Percentiles rank a stretch among this genome's conserved stretches.
Evolutionary conservation across 1,140 invertebrate genomes (phyloP).

Genomic region (Drosophila baimaii): DNA sequence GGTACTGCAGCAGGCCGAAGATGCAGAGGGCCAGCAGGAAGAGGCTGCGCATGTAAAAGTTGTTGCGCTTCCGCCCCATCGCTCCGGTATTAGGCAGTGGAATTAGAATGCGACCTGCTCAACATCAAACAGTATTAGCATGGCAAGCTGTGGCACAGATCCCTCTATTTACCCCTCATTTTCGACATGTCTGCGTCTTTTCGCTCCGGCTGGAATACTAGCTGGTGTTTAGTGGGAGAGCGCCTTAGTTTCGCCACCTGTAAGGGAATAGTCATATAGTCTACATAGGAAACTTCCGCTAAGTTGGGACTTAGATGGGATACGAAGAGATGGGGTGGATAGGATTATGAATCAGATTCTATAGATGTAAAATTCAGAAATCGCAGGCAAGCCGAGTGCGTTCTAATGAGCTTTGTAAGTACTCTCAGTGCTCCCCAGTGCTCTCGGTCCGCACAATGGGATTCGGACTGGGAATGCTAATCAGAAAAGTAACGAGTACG

Average conservation of each 20-base stretch:
- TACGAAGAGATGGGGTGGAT: no score
- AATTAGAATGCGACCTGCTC: slow-evolving; percentile 75
- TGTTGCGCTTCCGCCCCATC: slow-evolving; percentile 79
- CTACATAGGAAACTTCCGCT: no score
- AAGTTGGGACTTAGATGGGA: no score
- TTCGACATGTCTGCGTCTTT: slow-evolving; percentile 56
- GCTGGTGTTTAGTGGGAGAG: slow-evolving; percentile 33
- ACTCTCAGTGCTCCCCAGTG: not conserved
- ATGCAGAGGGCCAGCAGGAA: slow-evolving; percentile 88
- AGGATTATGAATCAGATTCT: not conserved
- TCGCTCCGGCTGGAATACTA: slow-evolving; percentile 26
- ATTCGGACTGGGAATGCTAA: slow-evolving; percentile 45
- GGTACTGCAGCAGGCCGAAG: slow-evolving; percentile 89
- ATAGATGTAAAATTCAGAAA: not conserved
- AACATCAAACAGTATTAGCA: slow-evolving; percentile 17
- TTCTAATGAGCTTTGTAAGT: slow-evolving; percentile 10
- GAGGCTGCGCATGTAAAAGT: slow-evolving; percentile 86
- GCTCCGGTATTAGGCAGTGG: slow-evolving; percentile 82
- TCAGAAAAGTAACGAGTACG: slow-evolving; percentile 45
- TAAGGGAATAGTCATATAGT: slow-evolving; percentile 24
- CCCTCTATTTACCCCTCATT: slow-evolving; percentile 64
- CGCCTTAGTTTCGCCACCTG: slow-evolving; percentile 59
- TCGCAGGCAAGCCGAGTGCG: not conserved
- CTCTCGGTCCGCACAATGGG: slow-evolving; percentile 19
- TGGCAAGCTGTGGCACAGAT: slow-evolving; percentile 2